A percentile compares a stretch with the other conserved stretches of the same genome.
These are phyloP conservation scores for Sepiola atlantica DNA, from an alignment of 2,888 invertebrate genomes.

Conservation along the genomic window DNA sequence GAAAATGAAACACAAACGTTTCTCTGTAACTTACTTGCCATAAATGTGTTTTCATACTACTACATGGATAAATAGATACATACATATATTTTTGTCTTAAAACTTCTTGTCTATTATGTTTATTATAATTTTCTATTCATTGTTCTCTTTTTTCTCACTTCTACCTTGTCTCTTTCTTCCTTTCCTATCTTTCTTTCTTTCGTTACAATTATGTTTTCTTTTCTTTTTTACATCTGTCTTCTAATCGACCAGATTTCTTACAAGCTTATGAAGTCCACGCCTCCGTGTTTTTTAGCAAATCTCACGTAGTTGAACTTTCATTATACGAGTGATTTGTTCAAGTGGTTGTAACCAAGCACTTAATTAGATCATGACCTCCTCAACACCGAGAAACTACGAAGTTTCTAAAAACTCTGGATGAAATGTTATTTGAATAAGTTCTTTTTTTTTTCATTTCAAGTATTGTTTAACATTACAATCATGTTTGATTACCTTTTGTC, in stretches of 20 bases:
- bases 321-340: background rate
- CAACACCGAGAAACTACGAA: background rate
- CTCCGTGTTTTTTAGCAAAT: background rate
- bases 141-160: background rate
- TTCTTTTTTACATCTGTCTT: background rate
- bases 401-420: background rate
- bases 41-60: too few relatives aligned
- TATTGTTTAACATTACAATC: background rate
- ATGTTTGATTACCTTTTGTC: background rate
- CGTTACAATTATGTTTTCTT: background rate
- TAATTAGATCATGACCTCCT: conserved; percentile 16
- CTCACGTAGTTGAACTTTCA: background rate
- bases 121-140: background rate
- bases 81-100: too few relatives aligned
- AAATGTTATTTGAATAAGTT: background rate
- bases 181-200: background rate
- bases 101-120: background rate
- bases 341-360: background rate
- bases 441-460: background rate
- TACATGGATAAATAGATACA: too few relatives aligned
- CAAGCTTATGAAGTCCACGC: background rate
- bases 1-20: too few relatives aligned
- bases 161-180: background rate
- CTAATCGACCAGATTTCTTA: background rate
- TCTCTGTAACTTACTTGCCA: too few relatives aligned